Conservation (phyloP, 2,113 vertebrate genomes). For the Chloropsis cyanopogon region DNA sequence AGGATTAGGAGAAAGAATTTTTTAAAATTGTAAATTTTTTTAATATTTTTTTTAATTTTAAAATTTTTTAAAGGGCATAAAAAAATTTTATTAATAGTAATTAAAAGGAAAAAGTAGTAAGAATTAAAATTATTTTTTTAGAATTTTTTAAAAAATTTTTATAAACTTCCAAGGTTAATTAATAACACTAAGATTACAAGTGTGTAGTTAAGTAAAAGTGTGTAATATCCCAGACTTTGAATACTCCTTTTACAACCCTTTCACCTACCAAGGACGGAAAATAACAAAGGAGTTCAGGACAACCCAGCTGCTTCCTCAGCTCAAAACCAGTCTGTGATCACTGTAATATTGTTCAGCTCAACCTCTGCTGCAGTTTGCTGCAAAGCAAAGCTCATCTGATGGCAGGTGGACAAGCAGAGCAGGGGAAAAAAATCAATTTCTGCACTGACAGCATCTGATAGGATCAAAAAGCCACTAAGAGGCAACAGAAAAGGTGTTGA, state of each 20-base stretch:
- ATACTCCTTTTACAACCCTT: not conserved
- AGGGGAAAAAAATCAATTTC: not conserved
- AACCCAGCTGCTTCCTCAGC: not conserved
- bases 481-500: not conserved
- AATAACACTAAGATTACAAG: too few relatives aligned
- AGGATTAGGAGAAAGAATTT: too few relatives aligned
- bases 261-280: not conserved
- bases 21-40: too few relatives aligned
- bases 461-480: not conserved
- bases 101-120: too few relatives aligned
- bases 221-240: not conserved
- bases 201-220: too few relatives aligned
- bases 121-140: too few relatives aligned
- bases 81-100: too few relatives aligned
- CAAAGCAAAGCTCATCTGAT: not conserved
- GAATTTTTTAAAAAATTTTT: too few relatives aligned
- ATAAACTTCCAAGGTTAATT: too few relatives aligned
- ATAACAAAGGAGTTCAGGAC: not conserved
- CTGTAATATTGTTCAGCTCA: accelerated
- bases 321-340: not conserved
- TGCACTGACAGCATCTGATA: not conserved
- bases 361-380: not conserved
- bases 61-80: too few relatives aligned
- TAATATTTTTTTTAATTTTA: too few relatives aligned
- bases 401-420: not conserved